Evolutionary conservation across 2,797 vertebrate species (phyloP).

Genomic region (Tamandua tetradactyla): DNA sequence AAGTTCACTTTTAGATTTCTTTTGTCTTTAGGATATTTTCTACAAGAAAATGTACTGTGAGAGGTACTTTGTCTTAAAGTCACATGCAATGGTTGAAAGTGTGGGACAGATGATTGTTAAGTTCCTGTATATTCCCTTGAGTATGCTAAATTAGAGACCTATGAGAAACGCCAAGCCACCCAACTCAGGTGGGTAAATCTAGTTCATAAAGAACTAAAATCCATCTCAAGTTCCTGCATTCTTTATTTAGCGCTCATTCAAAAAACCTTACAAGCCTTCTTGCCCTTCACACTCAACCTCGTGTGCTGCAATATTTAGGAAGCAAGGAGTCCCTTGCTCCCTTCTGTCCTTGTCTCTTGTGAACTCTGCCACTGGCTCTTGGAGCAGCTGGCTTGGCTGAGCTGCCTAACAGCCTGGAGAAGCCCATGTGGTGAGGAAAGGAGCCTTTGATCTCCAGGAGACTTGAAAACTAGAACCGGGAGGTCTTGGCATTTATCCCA

Average conservation of each 20-base stretch:
- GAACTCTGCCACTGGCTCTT: constrained; percentile 63
- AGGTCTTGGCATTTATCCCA: constrained; percentile 77
- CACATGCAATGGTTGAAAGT: neutral
- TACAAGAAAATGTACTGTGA: constrained; percentile 1
- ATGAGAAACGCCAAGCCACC: neutral
- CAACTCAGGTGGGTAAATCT: neutral
- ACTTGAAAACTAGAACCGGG: constrained; percentile 75
- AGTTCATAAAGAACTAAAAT: constrained; percentile 55
- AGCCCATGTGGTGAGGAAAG: constrained; percentile 60
- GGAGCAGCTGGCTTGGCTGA: constrained; percentile 67
- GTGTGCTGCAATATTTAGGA: constrained; percentile 7
- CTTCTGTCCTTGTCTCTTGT: constrained; percentile 50
- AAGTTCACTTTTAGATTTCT: constrained; percentile 8
- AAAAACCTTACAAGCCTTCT: constrained; percentile 26
- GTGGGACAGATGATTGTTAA: neutral
- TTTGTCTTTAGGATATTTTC: constrained; percentile 47
- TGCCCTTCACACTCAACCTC: constrained; percentile 19
- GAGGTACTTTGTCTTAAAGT: constrained; percentile 30
- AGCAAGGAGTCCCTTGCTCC: constrained; percentile 3
- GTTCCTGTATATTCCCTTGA: neutral
- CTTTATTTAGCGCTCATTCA: constrained; percentile 45
- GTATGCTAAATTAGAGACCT: neutral
- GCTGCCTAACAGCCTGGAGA: constrained; percentile 67
- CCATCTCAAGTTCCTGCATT: constrained; percentile 28
- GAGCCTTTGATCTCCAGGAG: constrained; percentile 76